Conservation (phyloP, 2,888 invertebrate species). For the Adelphocoris suturalis region DNA sequence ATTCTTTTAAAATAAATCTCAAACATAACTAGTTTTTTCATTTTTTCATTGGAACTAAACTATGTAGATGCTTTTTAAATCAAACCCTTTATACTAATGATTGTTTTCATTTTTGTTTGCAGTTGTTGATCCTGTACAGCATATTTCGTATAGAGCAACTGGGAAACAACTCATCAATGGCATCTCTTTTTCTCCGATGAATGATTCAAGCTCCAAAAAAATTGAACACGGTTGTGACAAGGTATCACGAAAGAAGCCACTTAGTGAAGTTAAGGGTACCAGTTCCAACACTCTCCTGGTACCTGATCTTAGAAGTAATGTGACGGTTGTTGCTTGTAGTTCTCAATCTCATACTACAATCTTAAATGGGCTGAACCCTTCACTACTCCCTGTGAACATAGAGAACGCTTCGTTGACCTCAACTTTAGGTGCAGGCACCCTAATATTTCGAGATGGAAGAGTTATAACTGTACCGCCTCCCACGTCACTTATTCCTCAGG, state of each 20-base stretch:
- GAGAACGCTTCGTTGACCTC: constrained; percentile 29
- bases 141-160: not conserved
- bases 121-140: not conserved
- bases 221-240: constrained; percentile 69
- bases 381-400: not conserved
- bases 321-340: not conserved
- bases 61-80: too few species aligned
- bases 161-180: not conserved
- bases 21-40: too few species aligned
- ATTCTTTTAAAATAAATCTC: too few species aligned
- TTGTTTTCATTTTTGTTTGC: not conserved
- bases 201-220: constrained; percentile 23
- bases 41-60: too few species aligned
- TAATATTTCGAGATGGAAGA: constrained; percentile 74
- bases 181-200: not conserved
- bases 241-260: constrained; percentile 65
- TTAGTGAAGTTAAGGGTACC: constrained; percentile 51
- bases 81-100: too few species aligned
- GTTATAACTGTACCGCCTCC: constrained; percentile 74
- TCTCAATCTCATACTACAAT: not conserved
- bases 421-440: constrained; percentile 74
- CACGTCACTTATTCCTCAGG: constrained; percentile 68
- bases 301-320: not conserved
- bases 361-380: not conserved
- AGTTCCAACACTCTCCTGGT: not conserved